These are phyloP conservation scores for Rotaria sp. DNA, from an alignment of 2,888 invertebrate genomes.

Conservation along the genomic window DNA sequence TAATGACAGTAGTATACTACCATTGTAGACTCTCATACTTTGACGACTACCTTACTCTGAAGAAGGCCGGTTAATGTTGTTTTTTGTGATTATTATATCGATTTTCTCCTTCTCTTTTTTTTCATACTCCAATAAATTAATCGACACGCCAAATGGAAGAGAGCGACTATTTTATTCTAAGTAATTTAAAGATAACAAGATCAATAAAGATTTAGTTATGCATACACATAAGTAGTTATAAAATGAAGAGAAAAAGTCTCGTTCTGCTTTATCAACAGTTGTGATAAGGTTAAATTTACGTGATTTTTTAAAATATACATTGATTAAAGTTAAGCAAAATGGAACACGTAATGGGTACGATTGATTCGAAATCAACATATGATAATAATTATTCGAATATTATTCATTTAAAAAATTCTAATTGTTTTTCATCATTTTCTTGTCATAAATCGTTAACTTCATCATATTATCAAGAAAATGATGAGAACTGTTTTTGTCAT, in stretches of 20 bases:
- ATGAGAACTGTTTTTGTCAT: neutral
- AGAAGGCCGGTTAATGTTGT: neutral
- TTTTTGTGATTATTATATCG: neutral
- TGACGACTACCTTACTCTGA: neutral
- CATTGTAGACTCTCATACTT: neutral
- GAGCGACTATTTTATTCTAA: neutral
- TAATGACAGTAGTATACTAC: neutral
- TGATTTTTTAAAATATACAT: no score
- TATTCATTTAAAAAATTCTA: no score
- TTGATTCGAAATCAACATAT: neutral
- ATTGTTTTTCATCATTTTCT: no score
- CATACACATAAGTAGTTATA: neutral
- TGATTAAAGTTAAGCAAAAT: no score
- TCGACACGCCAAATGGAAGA: neutral
- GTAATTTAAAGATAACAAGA: neutral
- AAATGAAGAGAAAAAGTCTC: neutral
- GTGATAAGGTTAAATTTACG: neutral
- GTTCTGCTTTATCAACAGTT: neutral
- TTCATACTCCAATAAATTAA: neutral
- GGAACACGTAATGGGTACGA: neutral
- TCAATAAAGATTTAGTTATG: neutral
- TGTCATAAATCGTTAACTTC: neutral
- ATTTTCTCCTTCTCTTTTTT: neutral
- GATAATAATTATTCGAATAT: no score
- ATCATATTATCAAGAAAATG: neutral